A percentile compares a stretch with the other conserved stretches of the same genome.
These are phyloP conservation scores for Brachynemurus nebulosus DNA, from an alignment of 2,888 invertebrate species.

Conservation along the genomic window DNA sequence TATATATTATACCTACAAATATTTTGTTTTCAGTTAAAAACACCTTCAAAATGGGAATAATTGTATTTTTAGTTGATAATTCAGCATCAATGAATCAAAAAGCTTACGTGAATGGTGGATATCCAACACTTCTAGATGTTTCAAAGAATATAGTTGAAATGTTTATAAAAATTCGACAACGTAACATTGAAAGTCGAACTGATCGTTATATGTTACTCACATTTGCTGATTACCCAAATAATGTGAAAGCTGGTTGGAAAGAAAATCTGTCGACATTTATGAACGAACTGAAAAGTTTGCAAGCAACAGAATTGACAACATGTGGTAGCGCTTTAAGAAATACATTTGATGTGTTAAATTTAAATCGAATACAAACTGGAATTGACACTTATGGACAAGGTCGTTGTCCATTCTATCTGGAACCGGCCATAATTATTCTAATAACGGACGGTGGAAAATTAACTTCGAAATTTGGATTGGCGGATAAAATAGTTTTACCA, in stretches of 20 bases:
- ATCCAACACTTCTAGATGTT: slow-evolving; percentile 88
- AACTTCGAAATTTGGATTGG: slow-evolving; percentile 31
- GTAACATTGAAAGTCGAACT: slow-evolving; percentile 86
- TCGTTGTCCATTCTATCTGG: slow-evolving; percentile 90
- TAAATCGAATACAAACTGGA: slow-evolving; percentile 95
- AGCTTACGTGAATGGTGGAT: slow-evolving; percentile 79
- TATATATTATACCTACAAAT: no score
- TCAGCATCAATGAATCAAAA: slow-evolving; percentile 99
- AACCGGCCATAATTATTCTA: slow-evolving; percentile 93
- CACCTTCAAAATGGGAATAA: slow-evolving; percentile 99
- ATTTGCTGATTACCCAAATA: slow-evolving; percentile 95
- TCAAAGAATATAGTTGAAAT: slow-evolving; percentile 98
- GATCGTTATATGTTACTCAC: slow-evolving; percentile 99
- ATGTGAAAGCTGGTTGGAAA: slow-evolving; percentile 98
- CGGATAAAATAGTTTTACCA: slow-evolving; percentile 65
- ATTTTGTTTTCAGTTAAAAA: no score
- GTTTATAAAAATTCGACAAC: slow-evolving; percentile 93
- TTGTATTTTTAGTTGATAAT: slow-evolving; percentile 98
- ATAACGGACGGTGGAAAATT: slow-evolving; percentile 96
- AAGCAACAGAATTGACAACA: slow-evolving; percentile 82
- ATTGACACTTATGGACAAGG: slow-evolving; percentile 99
- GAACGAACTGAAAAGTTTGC: slow-evolving; percentile 92
- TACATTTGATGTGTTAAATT: slow-evolving; percentile 93
- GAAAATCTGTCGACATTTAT: slow-evolving; percentile 95
- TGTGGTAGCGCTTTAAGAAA: slow-evolving; percentile 91